Evolutionary conservation across 2,888 invertebrate species (phyloP).

Genomic region (Dione juno): DNA sequence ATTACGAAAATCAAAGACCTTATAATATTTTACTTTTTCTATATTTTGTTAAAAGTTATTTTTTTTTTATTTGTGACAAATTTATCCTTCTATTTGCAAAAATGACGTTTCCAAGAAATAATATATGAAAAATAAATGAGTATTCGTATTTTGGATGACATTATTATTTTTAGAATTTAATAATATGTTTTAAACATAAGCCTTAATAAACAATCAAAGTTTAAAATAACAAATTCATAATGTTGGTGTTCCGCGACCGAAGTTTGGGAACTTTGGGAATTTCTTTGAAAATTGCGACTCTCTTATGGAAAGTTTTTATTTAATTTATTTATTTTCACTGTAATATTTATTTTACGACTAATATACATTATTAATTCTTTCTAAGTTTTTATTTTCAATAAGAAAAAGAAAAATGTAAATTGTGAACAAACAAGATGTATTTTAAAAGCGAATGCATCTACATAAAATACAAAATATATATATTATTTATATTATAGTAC

Average conservation of each 20-base stretch:
- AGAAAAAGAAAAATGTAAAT: too few species aligned
- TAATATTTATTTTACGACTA: neutral
- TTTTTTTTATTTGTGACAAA: too few species aligned
- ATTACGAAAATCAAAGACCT: too few species aligned
- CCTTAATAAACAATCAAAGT: slow-evolving; percentile 7
- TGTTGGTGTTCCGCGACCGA: slow-evolving; percentile 17
- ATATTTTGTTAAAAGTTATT: too few species aligned
- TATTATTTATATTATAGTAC: too few species aligned
- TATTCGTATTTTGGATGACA: neutral
- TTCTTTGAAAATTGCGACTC: slow-evolving; percentile 1
- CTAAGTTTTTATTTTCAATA: neutral
- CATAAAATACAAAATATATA: too few species aligned
- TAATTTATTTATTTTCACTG: slow-evolving; percentile 12
- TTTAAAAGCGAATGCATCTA: too few species aligned
- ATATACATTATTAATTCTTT: neutral
- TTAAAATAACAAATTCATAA: slow-evolving; percentile 20
- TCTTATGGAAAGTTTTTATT: neutral
- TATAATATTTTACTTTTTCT: too few species aligned
- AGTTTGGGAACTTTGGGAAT: slow-evolving; percentile 14
- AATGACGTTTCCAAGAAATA: too few species aligned
- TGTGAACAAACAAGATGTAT: too few species aligned
- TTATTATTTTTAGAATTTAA: neutral
- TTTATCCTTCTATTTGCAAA: too few species aligned
- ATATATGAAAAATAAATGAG: neutral
- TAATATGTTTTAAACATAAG: slow-evolving; percentile 2